These are phyloP conservation scores for Pipistrellus kuhlii DNA, from an alignment of 2,797 vertebrate genomes.

Conservation along the genomic window DNA sequence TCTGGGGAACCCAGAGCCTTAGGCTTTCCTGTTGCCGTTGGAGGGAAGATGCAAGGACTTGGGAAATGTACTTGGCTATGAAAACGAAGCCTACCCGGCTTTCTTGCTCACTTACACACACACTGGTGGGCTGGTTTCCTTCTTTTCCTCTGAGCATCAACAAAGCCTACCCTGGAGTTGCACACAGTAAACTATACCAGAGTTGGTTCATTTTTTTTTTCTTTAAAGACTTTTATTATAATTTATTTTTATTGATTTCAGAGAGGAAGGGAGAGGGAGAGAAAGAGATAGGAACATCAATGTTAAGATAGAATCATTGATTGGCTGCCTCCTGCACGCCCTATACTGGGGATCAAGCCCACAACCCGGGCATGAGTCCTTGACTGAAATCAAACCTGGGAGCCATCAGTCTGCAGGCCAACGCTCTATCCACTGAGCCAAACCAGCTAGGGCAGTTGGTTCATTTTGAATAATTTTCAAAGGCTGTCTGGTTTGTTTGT, in stretches of 20 bases:
- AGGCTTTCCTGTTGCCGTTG: not conserved
- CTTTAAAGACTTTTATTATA: no score
- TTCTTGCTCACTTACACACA: not conserved
- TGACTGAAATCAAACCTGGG: no score
- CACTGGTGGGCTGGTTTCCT: not conserved
- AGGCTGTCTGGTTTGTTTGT: not conserved
- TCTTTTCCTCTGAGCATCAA: not conserved
- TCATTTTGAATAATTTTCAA: not conserved
- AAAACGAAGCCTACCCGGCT: not conserved
- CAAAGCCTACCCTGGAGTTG: not conserved
- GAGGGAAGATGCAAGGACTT: not conserved
- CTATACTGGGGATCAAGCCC: no score
- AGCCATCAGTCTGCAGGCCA: no score
- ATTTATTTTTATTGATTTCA: no score
- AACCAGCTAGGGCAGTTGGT: not conserved
- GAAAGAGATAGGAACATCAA: no score
- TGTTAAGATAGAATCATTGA: no score
- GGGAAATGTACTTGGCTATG: not conserved
- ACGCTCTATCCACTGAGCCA: no score
- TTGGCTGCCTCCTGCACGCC: no score
- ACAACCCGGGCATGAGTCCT: no score
- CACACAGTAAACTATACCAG: not conserved
- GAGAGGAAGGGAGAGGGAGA: no score
- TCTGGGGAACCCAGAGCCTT: not conserved
- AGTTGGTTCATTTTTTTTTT: not conserved